These are phyloP conservation scores for Neolamprologus caudopunctatus DNA, from an alignment of 2,113 vertebrate genomes.

Conservation along the genomic window DNA sequence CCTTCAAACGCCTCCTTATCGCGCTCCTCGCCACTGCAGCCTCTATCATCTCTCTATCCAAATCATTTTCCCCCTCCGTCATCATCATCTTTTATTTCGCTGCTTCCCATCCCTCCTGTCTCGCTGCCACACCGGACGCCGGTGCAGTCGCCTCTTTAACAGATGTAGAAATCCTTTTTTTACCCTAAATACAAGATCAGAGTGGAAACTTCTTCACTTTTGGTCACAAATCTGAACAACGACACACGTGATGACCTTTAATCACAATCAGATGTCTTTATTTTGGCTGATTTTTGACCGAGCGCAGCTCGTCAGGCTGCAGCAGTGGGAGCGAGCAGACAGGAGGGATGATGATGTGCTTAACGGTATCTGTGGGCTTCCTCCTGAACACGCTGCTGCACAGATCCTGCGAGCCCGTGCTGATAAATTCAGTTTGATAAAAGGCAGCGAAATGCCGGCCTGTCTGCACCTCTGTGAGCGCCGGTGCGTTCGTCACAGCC, in stretches of 20 bases:
- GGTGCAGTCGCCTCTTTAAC: background rate
- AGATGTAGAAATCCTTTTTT: background rate
- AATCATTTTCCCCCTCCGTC: background rate
- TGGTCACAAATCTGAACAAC: background rate
- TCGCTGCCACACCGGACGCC: background rate
- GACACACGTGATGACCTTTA: background rate
- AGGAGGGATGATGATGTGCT: constrained; percentile 71
- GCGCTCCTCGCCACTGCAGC: background rate
- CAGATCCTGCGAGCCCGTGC: constrained; percentile 59
- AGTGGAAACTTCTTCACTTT: background rate
- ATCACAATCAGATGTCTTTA: background rate
- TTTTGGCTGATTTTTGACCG: background rate
- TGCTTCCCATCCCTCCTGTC: background rate
- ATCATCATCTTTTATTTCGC: background rate
- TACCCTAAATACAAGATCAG: background rate
- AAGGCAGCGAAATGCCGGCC: constrained; percentile 71
- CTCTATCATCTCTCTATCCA: constrained; percentile 9
- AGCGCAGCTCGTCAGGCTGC: background rate
- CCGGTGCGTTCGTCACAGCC: constrained; percentile 61
- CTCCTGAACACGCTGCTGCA: constrained; percentile 68
- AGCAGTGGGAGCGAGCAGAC: constrained; percentile 38
- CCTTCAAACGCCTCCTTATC: constrained; percentile 51
- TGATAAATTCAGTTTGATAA: constrained; percentile 72
- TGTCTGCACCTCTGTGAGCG: constrained; percentile 69
- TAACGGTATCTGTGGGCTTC: constrained; percentile 71